Base-by-base conservation (phyloP, 2,888 invertebrate species). In the Conistra vaccinii region DNA sequence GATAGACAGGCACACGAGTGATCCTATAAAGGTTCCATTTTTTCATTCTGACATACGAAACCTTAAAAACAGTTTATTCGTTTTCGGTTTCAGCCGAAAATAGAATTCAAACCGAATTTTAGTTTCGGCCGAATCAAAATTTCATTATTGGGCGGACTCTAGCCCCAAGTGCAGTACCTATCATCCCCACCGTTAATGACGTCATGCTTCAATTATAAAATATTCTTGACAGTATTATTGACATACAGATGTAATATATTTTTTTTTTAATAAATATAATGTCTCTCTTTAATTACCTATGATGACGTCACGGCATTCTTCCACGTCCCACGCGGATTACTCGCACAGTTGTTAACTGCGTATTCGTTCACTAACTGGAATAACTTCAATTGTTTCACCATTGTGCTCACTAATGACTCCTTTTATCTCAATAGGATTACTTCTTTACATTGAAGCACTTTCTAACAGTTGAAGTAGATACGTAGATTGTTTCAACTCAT, bases 271-370 rank as follows among this genome's bases (percentile, higher is more conserved):
- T n/a, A n/a, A n/a, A n/a, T n/a, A n/a, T n/a, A n/a, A n/a, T n/a
- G n/a, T n/a, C n/a, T n/a, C n/a, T n/a, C 32, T 32, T 17, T 29
- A 39, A n/a, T 12, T 51, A 29, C 45, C 23, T 23, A 23, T 23
- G 48, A 45, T 82, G 83, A 81, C 81, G 79, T 83, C 83, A 81
- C 26, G 17, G 5, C 55, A 17, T 4, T 14, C 29, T 29, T 17
- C 39, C 4, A 3, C 62, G 42, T 63, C 81, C 69, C 83, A 81
- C 83, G 81, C 74, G 55, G 74, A 73, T 78, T 60, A 81, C 68
- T 53, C 23, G 62, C 65, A 6, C 60, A 61, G 39, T 45, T 55
- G 48, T 39, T 65, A 55, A 29, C 72, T 20, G 32, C 65, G 81
- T 57, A 69, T 42, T 71, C 42, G 39, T 32, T 26, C 60, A 35